Base-by-base conservation (phyloP, 1,140 invertebrate genomes). In the Drosophila navojoa region DNA sequence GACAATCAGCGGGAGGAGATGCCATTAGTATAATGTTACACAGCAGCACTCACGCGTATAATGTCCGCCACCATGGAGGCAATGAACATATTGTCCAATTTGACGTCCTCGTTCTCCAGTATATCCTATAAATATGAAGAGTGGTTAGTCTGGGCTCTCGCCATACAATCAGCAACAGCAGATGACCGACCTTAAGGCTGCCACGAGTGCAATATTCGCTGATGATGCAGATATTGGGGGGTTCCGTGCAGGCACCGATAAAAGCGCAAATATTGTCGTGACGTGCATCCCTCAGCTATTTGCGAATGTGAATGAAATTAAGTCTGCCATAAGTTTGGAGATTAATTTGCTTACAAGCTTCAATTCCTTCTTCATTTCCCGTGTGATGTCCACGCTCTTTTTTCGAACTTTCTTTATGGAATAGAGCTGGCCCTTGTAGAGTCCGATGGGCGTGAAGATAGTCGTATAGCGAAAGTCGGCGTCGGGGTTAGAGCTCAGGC, bases 361-460 rank as follows among this genome's bases (percentile, higher is more conserved):
- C 50, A 99, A 94, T 93, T 99, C 97, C 87, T 98, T 98, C 91
- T 99, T 98, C 94, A 98, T 98, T 81, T 96, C 95, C 50, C 98
- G 93, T 0, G 95, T 98, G 9, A 99, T 96, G 81, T 99, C 98
- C 19, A 98, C 95, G 38, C 96, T 95, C 92, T 97, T 97, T 87
- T 97, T 96, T 58, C 95, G 93, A 1, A 98, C 94, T 58, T 95
- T 95, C 82, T 98, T 98, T 10, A 99, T 95, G 0, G 98, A 97
- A 38, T 98, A 96, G 13, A 80, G 92, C 82, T 96, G 94, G 0
- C 97, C 98, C 77, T 96, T 96, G 92, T 98, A 99, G 25, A 97
- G 94, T 0, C 97, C 98, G 5, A 98, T 96, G 77, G 96, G 95
- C 0, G 97, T 97, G 91, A 97, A 98, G 67, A 98, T 96, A 59